Base-by-base conservation (phyloP, 2,797 vertebrate genomes). In the Tokudaia tokunoshimensis region DNA sequence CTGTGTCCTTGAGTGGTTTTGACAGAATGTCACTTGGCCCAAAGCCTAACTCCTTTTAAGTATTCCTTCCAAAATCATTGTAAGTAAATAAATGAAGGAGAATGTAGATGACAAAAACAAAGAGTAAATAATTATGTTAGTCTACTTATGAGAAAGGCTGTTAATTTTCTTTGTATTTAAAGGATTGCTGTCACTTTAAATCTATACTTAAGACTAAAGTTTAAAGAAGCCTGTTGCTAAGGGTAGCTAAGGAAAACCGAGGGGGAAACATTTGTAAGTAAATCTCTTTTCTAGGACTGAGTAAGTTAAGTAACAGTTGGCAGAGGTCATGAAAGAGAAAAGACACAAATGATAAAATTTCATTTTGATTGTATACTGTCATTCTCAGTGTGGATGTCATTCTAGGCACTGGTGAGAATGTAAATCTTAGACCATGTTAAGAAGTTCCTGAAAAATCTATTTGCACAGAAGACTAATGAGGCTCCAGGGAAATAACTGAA, bases 151-250 rank as follows among this genome's bases (percentile, higher is more conserved):
- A 93, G 10, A 78, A 24, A 94, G 17, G 29, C 47, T 85, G 90
- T 93, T 80, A 78, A 74, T 79, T 78, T 26, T 90, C 34, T 91
- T 70, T 72, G 19, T 37, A 87, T 94, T 92, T 81, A 85, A 96
- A 82, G 20, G 12, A 94, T 79, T 75, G 1, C 9, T 95, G 26
- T 85, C 55, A 90, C 88, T 94, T 88, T 85, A 95, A 89, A n/a
- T 84, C 26, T 70, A 2, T 34, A 55, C 47, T 80, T 52, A 70
- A 93, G 55, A 15, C 63, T 37, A 47, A 92, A 85, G 13, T 92
- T 95, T 93, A 91, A 93, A 84, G 57, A 78, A 95, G 26, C 31
- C 57, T 37, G 74, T 97, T 96, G 65, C 91, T 94, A 96, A 67
- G 17, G 19, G 41, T 95, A 92, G 88, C 74, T 91, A 94, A n/a